phyloP scores from a whole-genome alignment of 2,888 invertebrate genomes.

The Monoplex corrugatus region DNA sequence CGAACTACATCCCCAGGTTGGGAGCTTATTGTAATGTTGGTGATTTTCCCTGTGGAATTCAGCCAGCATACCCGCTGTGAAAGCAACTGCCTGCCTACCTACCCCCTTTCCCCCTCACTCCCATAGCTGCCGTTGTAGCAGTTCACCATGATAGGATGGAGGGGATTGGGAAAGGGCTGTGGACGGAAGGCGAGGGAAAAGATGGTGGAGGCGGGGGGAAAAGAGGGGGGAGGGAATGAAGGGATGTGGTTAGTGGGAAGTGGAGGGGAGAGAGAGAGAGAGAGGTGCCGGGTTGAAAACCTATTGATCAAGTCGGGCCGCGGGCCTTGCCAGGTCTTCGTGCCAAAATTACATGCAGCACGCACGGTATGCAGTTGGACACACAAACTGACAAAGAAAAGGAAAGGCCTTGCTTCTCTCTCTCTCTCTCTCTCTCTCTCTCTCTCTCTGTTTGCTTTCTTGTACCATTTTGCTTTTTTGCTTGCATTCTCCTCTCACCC shows the following conservation, averaged over 20 bases:
- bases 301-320: conserved; percentile 40
- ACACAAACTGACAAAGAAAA: too few relatives aligned
- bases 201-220: not conserved
- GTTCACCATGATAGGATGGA: not conserved
- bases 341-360: conserved; percentile 44
- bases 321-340: conserved; percentile 23
- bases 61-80: too few relatives aligned
- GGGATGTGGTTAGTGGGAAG: not conserved
- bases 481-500: not conserved
- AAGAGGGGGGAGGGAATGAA: not conserved
- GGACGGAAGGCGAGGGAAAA: not conserved
- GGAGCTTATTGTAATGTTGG: too few relatives aligned
- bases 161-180: too few relatives aligned
- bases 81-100: too few relatives aligned
- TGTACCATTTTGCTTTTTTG: not conserved
- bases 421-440: not conserved
- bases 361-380: conserved; percentile 30
- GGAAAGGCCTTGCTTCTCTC: not conserved
- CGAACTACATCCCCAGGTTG: too few relatives aligned
- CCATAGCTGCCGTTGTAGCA: not conserved
- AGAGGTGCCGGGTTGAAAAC: not conserved
- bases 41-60: too few relatives aligned
- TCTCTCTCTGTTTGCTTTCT: not conserved
- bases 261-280: not conserved
- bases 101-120: too few relatives aligned